These are phyloP conservation scores for Tetramorium parvispinum DNA, from an alignment of 1,140 invertebrate genomes.

Conservation along the genomic window DNA sequence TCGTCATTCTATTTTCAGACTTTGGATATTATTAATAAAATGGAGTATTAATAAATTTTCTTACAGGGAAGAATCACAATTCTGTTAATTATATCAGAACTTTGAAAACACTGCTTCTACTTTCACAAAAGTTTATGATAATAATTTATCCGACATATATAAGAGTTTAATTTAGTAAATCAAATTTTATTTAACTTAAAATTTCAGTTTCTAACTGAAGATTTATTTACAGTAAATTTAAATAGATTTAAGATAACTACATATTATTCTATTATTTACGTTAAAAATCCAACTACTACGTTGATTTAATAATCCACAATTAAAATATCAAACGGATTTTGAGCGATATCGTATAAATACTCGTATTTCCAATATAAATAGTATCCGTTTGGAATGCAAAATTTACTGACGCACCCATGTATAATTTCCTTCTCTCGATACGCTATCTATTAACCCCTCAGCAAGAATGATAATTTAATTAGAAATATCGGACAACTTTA, in stretches of 20 bases:
- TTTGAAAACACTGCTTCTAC: not conserved
- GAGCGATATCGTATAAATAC: not conserved
- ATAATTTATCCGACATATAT: not conserved
- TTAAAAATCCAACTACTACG: not conserved
- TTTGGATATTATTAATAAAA: not conserved
- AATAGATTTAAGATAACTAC: not conserved
- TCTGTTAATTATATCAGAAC: not conserved
- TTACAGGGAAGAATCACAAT: not conserved
- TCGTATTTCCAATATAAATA: not conserved
- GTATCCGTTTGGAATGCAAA: not conserved
- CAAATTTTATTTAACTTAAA: not conserved
- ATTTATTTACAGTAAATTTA: not conserved
- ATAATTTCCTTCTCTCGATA: conserved; percentile 9
- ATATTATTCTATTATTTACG: not conserved
- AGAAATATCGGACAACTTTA: conserved; percentile 60
- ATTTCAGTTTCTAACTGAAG: not conserved
- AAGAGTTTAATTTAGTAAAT: not conserved
- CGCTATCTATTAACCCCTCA: conserved; percentile 12
- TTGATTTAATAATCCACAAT: not conserved
- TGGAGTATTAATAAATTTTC: not conserved
- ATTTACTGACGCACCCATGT: not conserved
- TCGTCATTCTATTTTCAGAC: not conserved
- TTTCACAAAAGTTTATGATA: not conserved
- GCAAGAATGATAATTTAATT: conserved; percentile 37
- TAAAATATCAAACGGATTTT: not conserved